Base-by-base conservation (phyloP, 2,797 vertebrate genomes). In the Lepilemur septentrionalis region DNA sequence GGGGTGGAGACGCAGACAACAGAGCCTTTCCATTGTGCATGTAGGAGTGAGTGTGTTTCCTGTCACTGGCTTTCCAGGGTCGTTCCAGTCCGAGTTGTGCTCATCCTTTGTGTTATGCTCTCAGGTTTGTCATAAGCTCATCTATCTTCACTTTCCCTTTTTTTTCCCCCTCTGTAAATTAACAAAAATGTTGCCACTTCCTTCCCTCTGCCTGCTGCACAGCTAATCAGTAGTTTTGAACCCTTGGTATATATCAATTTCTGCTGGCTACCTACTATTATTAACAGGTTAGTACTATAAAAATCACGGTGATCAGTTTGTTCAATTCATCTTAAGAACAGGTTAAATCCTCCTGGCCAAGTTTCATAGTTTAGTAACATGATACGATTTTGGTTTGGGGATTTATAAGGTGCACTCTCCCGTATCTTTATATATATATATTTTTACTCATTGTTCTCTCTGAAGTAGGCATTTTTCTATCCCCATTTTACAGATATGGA, bases 11-110 rank as follows among this genome's bases (percentile, higher is more conserved):
- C 2, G 20, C 15, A 30, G 38, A 59, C 11, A 4, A 2, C 14
- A 2, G 1, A 7, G 0, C 32, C 17, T n/a, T 7, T 78, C 9
- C 55, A 2, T 1, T 32, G 8, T 7, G 12, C 9, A 32, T 3
- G 17, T 23, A 46, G 73, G 12, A 15, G 59, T 30, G 32, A n/a
- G 6, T 20, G 28, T 5, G 32, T 32, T 35, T 67, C 46, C 70
- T 1, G 13, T 15, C 46, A 35, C 69, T 17, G 28, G 2, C 48
- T 50, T 52, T 41, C 41, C 57, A n/a, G 50, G 25, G 2, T 20
- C 61, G 7, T 59, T 32, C n/a, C 78, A 23, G 4, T 14, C 63
- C 4, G 32, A 35, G 63, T 1, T 88, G 65, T 1, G 32, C 32
- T 48, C 57, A 8, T 23, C 38, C 28, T 20, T 78, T 61, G 23